Conservation (phyloP, 2,113 vertebrate genomes). For the Datnioides undecimradiatus region DNA sequence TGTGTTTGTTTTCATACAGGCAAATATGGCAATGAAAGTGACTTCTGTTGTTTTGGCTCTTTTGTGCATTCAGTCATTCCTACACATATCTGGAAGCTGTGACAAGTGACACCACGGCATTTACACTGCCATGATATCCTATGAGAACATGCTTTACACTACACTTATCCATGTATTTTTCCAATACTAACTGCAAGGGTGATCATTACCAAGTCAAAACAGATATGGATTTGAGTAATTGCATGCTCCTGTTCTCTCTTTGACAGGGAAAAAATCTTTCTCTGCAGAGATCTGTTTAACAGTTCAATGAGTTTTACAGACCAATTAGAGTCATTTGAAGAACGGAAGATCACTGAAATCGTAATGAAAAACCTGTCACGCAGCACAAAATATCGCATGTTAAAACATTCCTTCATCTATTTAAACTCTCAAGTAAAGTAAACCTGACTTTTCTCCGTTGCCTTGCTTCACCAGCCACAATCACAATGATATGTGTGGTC, state of each 20-base stretch:
- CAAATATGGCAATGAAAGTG: constrained; percentile 12
- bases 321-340: constrained; percentile 41
- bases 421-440: constrained; percentile 27
- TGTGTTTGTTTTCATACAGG: constrained; percentile 29
- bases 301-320: constrained; percentile 17
- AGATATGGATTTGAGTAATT: constrained; percentile 25
- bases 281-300: constrained; percentile 10
- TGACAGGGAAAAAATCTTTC: constrained; percentile 18
- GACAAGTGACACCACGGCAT: constrained; percentile 13
- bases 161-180: constrained; percentile 15
- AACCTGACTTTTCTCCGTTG: constrained; percentile 30
- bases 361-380: constrained; percentile 11
- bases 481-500: constrained; percentile 57
- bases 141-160: background rate
- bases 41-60: constrained; percentile 26
- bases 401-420: constrained; percentile 7
- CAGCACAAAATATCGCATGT: background rate
- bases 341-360: constrained; percentile 23
- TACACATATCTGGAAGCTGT: constrained; percentile 14
- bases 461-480: constrained; percentile 19
- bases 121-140: constrained; percentile 4
- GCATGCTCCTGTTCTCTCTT: constrained; percentile 5
- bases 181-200: constrained; percentile 1
- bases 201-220: constrained; percentile 21
- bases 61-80: constrained; percentile 29